phyloP scores from a whole-genome alignment of 2,888 invertebrate genomes.

The Drosophila koepferae region DNA sequence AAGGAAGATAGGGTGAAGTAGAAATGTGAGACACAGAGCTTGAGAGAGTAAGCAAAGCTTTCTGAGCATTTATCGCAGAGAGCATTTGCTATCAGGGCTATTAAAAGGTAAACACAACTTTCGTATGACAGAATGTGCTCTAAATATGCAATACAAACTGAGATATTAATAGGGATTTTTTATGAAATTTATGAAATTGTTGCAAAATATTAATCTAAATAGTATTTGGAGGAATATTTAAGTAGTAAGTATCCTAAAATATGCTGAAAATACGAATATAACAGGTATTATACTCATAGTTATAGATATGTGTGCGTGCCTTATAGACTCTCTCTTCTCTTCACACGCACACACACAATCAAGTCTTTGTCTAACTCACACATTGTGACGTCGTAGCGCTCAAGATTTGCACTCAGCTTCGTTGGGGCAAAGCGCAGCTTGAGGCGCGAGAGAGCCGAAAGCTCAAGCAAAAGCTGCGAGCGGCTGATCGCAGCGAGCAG shows the following conservation, averaged over 20 bases:
- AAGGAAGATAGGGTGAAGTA: background rate
- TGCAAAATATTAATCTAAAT: no score
- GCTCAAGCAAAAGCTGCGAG: conserved; percentile 24
- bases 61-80: background rate
- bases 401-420: background rate
- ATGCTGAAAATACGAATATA: no score
- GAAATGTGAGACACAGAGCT: background rate
- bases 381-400: conserved; percentile 10
- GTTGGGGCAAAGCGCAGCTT: conserved; percentile 11
- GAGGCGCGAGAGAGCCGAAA: conserved; percentile 13
- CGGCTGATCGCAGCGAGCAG: conserved; percentile 19
- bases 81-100: background rate
- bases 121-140: background rate
- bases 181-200: background rate
- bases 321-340: background rate
- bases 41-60: background rate
- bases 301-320: background rate
- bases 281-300: background rate
- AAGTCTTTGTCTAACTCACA: background rate
- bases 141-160: background rate
- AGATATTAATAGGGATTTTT: background rate
- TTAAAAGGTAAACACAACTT: background rate
- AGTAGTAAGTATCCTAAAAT: no score
- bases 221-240: no score
- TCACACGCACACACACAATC: background rate